Base-by-base conservation (phyloP, 2,797 vertebrate species). In the Gila robusta region DNA sequence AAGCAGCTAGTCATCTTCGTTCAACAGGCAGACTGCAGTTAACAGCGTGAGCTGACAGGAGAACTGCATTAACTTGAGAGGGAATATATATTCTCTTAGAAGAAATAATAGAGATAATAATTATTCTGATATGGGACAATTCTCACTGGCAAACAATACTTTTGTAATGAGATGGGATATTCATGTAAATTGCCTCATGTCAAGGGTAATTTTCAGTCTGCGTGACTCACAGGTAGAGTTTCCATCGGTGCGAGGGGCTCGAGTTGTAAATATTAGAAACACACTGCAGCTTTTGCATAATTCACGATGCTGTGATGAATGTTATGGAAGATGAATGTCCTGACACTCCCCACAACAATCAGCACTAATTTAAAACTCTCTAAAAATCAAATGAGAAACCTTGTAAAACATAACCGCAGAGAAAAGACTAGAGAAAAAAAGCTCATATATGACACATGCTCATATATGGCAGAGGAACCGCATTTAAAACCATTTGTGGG, bases 211-310 rank as follows among this genome's bases (percentile, higher is more conserved):
- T 54, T 82, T 82, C 81, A 66, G 73, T 86, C 86, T 59, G 71
- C 52, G 59, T 89, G 81, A 87, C 83, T 89, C 88, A 71, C 86
- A 85, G 88, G 82, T 86, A 69, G 74, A 79, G 82, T 82, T 71
- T 84, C 79, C 81, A 90, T 86, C 66, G 66, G 82, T 35, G 82
- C 32, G 76, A 83, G 83, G 54, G 76, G 74, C 87, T 67, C 67
- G 52, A 84, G 83, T 84, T 77, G 89, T 85, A 82, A 79, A 79
- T 86, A 59, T 85, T 87, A 77, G 41, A 90, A 86, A 86, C 87
- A 79, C 81, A 82, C 79, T 79, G 79, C 80, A 81, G 88, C 77
- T 82, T 82, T 72, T 84, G 77, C 76, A 86, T 87, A 64, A 81
- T 79, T 59, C 35, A 87, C 37, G 83, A 82, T 49, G 64, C 49